phyloP scores from a whole-genome alignment of 2,797 vertebrate species.

The Melanotaenia maccullochi region DNA sequence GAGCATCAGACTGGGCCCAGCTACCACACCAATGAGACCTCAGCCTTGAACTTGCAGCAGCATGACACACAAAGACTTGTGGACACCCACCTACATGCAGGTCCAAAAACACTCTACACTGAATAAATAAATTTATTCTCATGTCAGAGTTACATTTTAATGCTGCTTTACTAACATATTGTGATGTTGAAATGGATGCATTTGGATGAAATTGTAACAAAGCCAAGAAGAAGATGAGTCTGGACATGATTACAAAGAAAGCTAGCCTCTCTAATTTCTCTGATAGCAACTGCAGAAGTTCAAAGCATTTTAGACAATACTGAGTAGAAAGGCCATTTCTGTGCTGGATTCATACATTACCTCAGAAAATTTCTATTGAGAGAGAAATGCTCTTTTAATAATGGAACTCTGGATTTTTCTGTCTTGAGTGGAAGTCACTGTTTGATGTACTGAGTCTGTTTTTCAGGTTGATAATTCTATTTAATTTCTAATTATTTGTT shows the following conservation, averaged over 20 bases:
- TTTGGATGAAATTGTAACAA: slow-evolving; percentile 15
- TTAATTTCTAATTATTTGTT: slow-evolving; percentile 7
- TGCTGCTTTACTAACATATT: slow-evolving; percentile 7
- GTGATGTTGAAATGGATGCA: slow-evolving; percentile 20
- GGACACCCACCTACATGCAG: slow-evolving; percentile 5
- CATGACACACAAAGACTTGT: slow-evolving; percentile 1
- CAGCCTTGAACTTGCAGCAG: slow-evolving; percentile 13
- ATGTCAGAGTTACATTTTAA: slow-evolving; percentile 15
- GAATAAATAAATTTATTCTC: slow-evolving; percentile 10
- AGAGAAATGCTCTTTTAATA: slow-evolving; percentile 11
- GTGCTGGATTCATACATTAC: slow-evolving; percentile 11
- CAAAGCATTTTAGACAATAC: slow-evolving; percentile 19
- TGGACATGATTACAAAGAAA: slow-evolving; percentile 11
- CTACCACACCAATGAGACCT: slow-evolving; percentile 13
- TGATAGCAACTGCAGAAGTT: slow-evolving; percentile 13
- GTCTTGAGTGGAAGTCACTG: slow-evolving; percentile 1
- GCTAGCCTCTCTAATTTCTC: slow-evolving; percentile 11
- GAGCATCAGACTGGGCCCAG: slow-evolving; percentile 30
- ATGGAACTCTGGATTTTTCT: neutral
- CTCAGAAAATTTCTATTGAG: slow-evolving; percentile 20
- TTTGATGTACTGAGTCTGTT: neutral
- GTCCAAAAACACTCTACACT: slow-evolving; percentile 7
- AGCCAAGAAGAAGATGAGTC: slow-evolving; percentile 18
- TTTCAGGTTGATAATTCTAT: neutral
- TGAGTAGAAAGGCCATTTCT: slow-evolving; percentile 19